These are phyloP conservation scores for Apodemia zela DNA, from an alignment of 2,888 invertebrate genomes.

Conservation along the genomic window DNA sequence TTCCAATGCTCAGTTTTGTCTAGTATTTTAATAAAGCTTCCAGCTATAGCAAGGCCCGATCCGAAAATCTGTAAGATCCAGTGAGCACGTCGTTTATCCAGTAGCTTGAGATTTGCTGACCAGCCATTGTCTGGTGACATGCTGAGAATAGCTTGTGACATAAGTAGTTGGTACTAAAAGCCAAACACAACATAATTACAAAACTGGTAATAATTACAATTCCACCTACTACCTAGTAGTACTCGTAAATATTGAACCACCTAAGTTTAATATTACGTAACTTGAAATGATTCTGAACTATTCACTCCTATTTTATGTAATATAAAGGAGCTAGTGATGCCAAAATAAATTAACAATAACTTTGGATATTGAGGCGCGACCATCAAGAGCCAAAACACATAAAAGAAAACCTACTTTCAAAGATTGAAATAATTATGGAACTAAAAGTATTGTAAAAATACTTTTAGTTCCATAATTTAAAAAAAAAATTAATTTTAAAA, in stretches of 20 bases:
- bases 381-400: slow-evolving; percentile 55
- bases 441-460: slow-evolving; percentile 37
- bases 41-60: slow-evolving; percentile 53
- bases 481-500: too few relatives aligned
- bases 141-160: slow-evolving; percentile 59
- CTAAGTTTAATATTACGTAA: too few relatives aligned
- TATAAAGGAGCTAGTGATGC: slow-evolving; percentile 35
- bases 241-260: too few relatives aligned
- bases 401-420: slow-evolving; percentile 58
- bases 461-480: too few relatives aligned
- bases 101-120: slow-evolving; percentile 49
- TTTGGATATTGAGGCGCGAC: slow-evolving; percentile 49
- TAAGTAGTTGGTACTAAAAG: slow-evolving; percentile 62
- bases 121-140: slow-evolving; percentile 56
- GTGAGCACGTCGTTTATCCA: slow-evolving; percentile 55
- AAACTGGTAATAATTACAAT: too few relatives aligned
- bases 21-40: slow-evolving; percentile 50
- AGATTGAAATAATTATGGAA: slow-evolving; percentile 37
- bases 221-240: too few relatives aligned
- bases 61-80: slow-evolving; percentile 57
- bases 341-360: slow-evolving; percentile 53
- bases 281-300: too few relatives aligned
- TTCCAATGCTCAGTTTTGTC: slow-evolving; percentile 45
- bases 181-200: not conserved
- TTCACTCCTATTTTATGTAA: too few relatives aligned